Evolutionary conservation across 37 sponge, comb jelly and placozoan genomes (phyloP), one percentile per base, ranked within the genome.

Genomic region (Spongilla lacustris): DNA sequence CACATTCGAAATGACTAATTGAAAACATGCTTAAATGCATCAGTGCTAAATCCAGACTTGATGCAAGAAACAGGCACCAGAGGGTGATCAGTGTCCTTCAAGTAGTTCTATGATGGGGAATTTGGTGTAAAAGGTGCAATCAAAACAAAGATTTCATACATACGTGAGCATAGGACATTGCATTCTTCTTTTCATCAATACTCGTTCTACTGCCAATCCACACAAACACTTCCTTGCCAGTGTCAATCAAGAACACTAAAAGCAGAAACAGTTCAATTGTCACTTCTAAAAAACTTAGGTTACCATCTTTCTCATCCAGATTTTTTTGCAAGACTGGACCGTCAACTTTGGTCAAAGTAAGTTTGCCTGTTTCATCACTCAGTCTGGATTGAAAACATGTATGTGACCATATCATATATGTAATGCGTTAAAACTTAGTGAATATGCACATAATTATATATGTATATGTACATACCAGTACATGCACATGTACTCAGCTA

Each of bases 1-100:
- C n/a, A n/a, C n/a, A n/a, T n/a, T n/a, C n/a, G n/a, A n/a, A n/a
- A n/a, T n/a, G n/a, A n/a, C n/a, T 41, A 41, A 9, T 41, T 41
- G 6, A 41, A 3, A 3, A 41, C 41, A 41, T 6, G 2, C 4
- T 66, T 35, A 46, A 95, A 95, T 0, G 50, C 67, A 13, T 46
- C 70, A 35, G 83, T 79, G 67, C 85, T 84, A 41, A 74, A 72
- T 34, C 97, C 93, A 28, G 92, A 74, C 23, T 66, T 75, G 68
- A 92, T 41, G 79, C 93, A 88, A 36, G 91, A 81, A 2, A 97
- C 95, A 36, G 95, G 93, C 19, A 97, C 75, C 8, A 97, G 85
- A 32, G 97, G 97, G 74, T 97, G 97, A 66, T 89, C 84, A 36
- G 95, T 88, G 68, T 84, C 82, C 95, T 90, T 92, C 80, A 94